These are phyloP conservation scores for Tachina fera DNA, from an alignment of 2,888 invertebrate species.

Conservation along the genomic window DNA sequence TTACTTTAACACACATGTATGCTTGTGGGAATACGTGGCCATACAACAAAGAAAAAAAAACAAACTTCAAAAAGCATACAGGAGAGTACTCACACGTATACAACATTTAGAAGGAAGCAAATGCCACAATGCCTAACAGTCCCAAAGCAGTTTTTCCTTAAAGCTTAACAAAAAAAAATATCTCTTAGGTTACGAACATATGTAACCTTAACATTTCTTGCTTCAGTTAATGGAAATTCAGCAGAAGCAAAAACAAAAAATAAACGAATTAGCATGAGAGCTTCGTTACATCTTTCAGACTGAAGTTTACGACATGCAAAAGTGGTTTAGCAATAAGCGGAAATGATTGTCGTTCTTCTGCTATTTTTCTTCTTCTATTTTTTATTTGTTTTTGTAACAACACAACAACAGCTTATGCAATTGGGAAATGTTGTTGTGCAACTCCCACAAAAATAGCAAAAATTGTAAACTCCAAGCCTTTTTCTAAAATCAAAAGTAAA, in stretches of 20 bases:
- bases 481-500: constrained; percentile 47
- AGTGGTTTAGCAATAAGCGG: constrained; percentile 65
- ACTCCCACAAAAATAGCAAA: constrained; percentile 4
- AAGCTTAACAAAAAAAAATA: not conserved
- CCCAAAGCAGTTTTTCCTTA: constrained; percentile 35
- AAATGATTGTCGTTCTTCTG: constrained; percentile 65
- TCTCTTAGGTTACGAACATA: not conserved
- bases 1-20: not conserved
- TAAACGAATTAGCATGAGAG: constrained; percentile 30
- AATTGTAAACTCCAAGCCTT: constrained; percentile 29
- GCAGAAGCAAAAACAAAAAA: not conserved
- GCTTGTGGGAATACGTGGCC: constrained; percentile 23
- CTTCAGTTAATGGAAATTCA: not conserved
- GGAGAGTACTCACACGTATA: constrained; percentile 2
- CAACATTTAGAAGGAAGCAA: constrained; percentile 6
- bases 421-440: constrained; percentile 30
- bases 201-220: not conserved
- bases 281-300: constrained; percentile 44
- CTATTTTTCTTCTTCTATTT: not conserved
- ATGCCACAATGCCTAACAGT: constrained; percentile 28
- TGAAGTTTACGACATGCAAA: constrained; percentile 62
- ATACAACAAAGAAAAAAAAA: not conserved
- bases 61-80: not conserved
- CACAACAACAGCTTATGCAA: constrained; percentile 40
- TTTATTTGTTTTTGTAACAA: not conserved